Base-by-base conservation (phyloP, 2,113 vertebrate genomes). In the Epinephelus lanceolatus region DNA sequence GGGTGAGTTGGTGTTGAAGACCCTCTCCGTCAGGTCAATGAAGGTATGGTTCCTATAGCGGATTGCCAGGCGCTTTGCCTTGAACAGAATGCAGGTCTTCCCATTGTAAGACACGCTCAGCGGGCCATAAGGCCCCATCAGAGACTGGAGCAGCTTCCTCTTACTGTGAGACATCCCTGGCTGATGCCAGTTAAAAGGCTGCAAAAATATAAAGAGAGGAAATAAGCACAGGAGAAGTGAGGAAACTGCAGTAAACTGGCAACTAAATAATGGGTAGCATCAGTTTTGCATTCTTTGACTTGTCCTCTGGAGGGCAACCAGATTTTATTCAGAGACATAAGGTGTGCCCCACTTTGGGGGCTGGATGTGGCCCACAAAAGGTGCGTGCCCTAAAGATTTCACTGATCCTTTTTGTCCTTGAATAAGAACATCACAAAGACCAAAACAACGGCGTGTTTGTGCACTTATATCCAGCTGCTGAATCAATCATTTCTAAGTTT, bases 51-150 rank as follows among this genome's bases (percentile, higher is more conserved):
- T 98, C 88, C 96, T 96, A 86, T 97, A 95, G 76, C 96, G 96
- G 86, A 99, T 96, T 66, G 94, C 94, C 90, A 99, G 94, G 80
- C 96, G 97, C 91, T 96, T 99, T 71, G 97, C 96, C 95, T 97
- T 97, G 92, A 99, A 99, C 13, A 99, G 96, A 94, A 99, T 97
- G 92, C 98, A 99, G 61, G 96, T 95, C 68, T 94, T 96, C 78
- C 96, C 97, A 21, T 96, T 96, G 77, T 95, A 62, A 1, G 97
- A 96, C 84, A 99, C 95, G 0, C 95, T 97, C 51, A 99, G 80
- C 1, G 96, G 96, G n/a, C 91, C 94, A n/a, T 95, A 93, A 78
- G 95, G 96, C 76, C 92, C 93, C 65, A 95, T 94, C 56, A 92
- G 87, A 0, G 85, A 92, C 90, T 96, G 94, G 85, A 96, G 95